phyloP scores from a whole-genome alignment of 2,888 invertebrate genomes.

The Chrysolina americana region DNA sequence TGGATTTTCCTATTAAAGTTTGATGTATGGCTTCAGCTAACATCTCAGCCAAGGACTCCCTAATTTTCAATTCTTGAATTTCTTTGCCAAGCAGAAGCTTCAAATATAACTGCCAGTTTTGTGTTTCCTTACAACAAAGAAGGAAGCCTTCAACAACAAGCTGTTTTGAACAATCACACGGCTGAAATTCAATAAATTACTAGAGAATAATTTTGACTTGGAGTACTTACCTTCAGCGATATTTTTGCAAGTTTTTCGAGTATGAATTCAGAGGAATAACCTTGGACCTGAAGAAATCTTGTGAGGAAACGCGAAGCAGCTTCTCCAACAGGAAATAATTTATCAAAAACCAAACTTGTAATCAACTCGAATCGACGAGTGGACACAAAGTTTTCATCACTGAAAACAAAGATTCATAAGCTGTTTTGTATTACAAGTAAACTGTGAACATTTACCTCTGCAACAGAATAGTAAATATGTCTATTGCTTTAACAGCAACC shows the following conservation, averaged over 20 bases:
- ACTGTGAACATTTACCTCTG: slow-evolving; percentile 33
- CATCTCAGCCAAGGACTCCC: slow-evolving; percentile 31
- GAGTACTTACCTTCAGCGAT: slow-evolving; percentile 25
- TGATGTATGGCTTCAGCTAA: slow-evolving; percentile 42
- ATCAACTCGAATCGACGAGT: slow-evolving; percentile 28
- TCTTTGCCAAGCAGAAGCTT: slow-evolving; percentile 24
- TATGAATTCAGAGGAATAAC: slow-evolving; percentile 21
- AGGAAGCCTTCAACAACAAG: slow-evolving; percentile 40
- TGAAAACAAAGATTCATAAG: slow-evolving; percentile 9
- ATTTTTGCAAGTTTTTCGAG: slow-evolving; percentile 34
- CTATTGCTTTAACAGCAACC: slow-evolving; percentile 38
- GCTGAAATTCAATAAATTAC: slow-evolving; percentile 27
- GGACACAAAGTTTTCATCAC: slow-evolving; percentile 10
- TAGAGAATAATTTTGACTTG: not conserved
- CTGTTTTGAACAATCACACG: slow-evolving; percentile 30
- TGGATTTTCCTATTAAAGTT: slow-evolving; percentile 34
- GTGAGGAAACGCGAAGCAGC: slow-evolving; percentile 35
- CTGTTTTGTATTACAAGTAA: not conserved
- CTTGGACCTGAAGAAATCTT: slow-evolving; percentile 22
- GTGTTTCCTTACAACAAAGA: slow-evolving; percentile 25
- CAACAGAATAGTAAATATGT: slow-evolving; percentile 34
- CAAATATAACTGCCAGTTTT: slow-evolving; percentile 38
- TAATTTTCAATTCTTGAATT: slow-evolving; percentile 22
- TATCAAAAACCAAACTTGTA: slow-evolving; percentile 35
- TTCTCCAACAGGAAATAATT: slow-evolving; percentile 32